Percentiles rank a stretch among this genome's conserved stretches.
Conservation (phyloP, 2,113 vertebrate species). For the pig (Sus scrofa) region T2T-Sscrofa CM000821.6:88123001-88123500, state of each 20-base stretch:
- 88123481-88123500: neutral
- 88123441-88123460: neutral
- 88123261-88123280: neutral
- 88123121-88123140: neutral
- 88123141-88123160: neutral
- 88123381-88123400: neutral
- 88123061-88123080: too few species aligned
- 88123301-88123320: neutral
- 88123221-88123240: neutral
- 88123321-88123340: neutral
- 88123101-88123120: neutral
- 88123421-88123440: neutral
- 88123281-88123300: neutral
- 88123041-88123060: too few species aligned
- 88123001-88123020: neutral
- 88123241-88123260: neutral
- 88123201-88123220: neutral
- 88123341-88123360: neutral
- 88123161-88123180: neutral
- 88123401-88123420: neutral
- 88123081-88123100: neutral
- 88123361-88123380: neutral
- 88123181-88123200: neutral
- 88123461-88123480: neutral
- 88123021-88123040: neutral